Percentiles rank a stretch among this genome's conserved stretches.
Conservation (phyloP, 2,797 vertebrate genomes). For the Etheostoma nigrum region DNA sequence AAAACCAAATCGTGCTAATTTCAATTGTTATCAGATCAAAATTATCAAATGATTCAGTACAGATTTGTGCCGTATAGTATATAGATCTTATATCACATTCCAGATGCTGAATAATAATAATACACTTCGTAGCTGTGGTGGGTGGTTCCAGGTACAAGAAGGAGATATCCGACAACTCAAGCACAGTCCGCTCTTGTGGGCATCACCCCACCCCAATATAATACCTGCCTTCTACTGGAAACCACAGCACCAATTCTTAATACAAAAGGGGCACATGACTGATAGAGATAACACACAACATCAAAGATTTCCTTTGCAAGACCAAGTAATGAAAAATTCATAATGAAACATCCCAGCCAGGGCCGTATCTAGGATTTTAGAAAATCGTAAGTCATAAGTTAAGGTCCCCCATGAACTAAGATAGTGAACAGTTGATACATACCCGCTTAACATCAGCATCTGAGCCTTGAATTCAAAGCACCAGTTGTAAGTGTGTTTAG, state of each 20-base stretch:
- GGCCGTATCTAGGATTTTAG: too few relatives aligned
- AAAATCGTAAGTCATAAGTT: too few relatives aligned
- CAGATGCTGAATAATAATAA: background rate
- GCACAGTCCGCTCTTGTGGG: slow-evolving; percentile 27
- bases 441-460: too few relatives aligned
- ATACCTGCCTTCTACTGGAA: background rate
- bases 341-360: background rate
- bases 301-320: background rate
- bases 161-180: slow-evolving; percentile 1
- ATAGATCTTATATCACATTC: background rate
- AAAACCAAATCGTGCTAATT: background rate
- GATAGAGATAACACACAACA: slow-evolving; percentile 12
- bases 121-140: slow-evolving; percentile 11
- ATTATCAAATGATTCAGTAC: background rate
- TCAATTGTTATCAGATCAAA: background rate
- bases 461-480: too few relatives aligned
- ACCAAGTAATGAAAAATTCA: background rate
- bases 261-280: background rate
- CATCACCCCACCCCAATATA: background rate
- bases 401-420: too few relatives aligned
- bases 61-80: background rate
- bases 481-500: too few relatives aligned
- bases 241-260: background rate
- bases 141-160: slow-evolving; percentile 58
- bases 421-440: too few relatives aligned